Evolutionary conservation across 2,113 vertebrate genomes (phyloP).

Genomic region (Butorides virescens): DNA sequence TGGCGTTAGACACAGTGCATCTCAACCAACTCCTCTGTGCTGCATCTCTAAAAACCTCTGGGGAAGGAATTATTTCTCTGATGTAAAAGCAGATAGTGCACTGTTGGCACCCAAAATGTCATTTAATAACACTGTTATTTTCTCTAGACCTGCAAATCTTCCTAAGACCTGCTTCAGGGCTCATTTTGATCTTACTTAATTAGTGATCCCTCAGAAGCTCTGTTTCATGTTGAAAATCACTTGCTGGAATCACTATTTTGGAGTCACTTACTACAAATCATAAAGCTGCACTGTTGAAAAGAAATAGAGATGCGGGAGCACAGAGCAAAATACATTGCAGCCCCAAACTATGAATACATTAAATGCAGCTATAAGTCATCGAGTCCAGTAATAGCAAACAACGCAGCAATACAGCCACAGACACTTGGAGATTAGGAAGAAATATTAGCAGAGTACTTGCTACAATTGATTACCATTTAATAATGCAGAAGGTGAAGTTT

Average conservation of each 20-base stretch:
- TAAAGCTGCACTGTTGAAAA: background rate
- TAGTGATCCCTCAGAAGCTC: background rate
- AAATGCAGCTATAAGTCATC: background rate
- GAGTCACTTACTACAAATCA: background rate
- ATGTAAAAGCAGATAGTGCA: background rate
- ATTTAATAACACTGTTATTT: background rate
- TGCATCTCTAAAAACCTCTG: background rate
- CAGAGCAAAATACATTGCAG: background rate
- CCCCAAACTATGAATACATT: background rate
- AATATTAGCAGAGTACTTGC: background rate
- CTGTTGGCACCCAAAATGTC: background rate
- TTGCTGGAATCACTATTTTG: background rate
- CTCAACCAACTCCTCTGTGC: background rate
- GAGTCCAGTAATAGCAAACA: background rate
- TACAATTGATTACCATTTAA: background rate
- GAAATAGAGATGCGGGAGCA: background rate
- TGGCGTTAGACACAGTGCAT: background rate
- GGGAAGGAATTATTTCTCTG: background rate
- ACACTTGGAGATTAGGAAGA: background rate
- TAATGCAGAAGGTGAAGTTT: background rate
- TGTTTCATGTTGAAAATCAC: background rate
- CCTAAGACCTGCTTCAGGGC: background rate
- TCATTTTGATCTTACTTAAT: slow-evolving; percentile 39
- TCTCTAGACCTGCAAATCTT: slow-evolving; percentile 4
- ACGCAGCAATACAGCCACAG: background rate